A percentile compares a stretch with the other conserved stretches of the same genome.
phyloP scores from a whole-genome alignment of 2,113 vertebrate genomes.

The Nipponia nippon region DNA sequence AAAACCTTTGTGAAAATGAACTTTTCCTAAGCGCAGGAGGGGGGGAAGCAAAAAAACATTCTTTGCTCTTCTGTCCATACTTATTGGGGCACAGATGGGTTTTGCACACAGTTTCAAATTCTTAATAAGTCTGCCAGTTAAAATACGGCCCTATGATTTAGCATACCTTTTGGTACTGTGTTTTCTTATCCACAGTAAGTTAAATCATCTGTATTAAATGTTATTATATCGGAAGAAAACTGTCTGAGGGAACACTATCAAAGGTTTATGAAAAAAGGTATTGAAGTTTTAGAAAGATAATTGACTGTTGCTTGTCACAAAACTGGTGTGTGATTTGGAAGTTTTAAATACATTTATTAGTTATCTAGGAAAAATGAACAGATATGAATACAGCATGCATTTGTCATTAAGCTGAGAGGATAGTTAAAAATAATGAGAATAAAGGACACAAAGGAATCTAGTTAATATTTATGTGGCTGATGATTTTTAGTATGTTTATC shows the following conservation, averaged over 20 bases:
- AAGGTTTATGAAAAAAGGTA: background rate
- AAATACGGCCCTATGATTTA: background rate
- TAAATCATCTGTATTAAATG: background rate
- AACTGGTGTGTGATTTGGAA: background rate
- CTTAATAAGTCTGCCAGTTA: background rate
- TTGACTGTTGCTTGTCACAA: background rate
- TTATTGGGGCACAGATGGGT: background rate
- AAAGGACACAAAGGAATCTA: background rate
- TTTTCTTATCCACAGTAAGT: background rate
- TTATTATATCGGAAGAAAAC: background rate
- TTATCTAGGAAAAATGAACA: background rate
- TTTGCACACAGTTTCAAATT: background rate
- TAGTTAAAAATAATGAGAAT: background rate
- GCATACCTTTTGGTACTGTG: background rate
- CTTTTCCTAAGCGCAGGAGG: background rate
- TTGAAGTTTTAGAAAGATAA: background rate
- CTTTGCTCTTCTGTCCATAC: background rate
- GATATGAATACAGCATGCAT: background rate
- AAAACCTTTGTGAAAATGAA: background rate
- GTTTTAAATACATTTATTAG: background rate
- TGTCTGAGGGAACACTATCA: background rate
- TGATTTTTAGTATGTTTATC: background rate
- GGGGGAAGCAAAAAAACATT: rapidly evolving
- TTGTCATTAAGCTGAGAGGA: background rate
- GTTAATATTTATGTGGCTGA: background rate